Conservation (phyloP, 2,113 vertebrate genomes). For the Dicentrarchus labrax region DNA sequence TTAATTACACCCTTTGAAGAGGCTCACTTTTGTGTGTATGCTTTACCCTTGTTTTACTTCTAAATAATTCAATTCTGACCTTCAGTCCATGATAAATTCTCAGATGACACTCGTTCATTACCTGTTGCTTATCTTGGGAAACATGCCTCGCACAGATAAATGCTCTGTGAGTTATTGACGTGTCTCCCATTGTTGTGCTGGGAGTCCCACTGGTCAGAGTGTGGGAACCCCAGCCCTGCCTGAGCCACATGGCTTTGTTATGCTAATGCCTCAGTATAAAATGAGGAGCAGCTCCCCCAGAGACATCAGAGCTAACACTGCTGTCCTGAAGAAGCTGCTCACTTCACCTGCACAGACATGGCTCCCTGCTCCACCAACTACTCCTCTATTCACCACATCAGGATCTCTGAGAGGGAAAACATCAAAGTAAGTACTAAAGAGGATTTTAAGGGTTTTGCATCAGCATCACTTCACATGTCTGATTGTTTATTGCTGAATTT, state of each 20-base stretch:
- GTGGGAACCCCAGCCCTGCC: constrained; percentile 86
- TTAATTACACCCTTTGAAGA: constrained; percentile 41
- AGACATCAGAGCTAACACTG: constrained; percentile 65
- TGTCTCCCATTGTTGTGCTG: constrained; percentile 81
- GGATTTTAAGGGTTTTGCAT: background rate
- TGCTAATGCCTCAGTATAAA: constrained; percentile 85
- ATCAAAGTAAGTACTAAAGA: constrained; percentile 72
- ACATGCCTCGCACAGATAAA: constrained; percentile 73
- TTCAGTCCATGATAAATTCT: constrained; percentile 8
- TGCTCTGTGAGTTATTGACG: constrained; percentile 81
- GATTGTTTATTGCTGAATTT: background rate
- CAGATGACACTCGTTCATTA: constrained; percentile 59
- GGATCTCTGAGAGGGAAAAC: constrained; percentile 73
- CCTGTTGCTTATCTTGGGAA: constrained; percentile 82
- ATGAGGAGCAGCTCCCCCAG: constrained; percentile 64
- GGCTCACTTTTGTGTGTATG: constrained; percentile 2
- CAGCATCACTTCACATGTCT: background rate
- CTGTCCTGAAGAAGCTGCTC: constrained; percentile 50
- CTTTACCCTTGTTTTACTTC: background rate
- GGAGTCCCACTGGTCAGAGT: constrained; percentile 83
- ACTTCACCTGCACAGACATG: constrained; percentile 69
- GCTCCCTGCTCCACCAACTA: constrained; percentile 72
- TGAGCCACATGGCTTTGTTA: constrained; percentile 86
- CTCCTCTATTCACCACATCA: constrained; percentile 60
- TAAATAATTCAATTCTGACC: constrained; percentile 27